Evolutionary conservation across 1,140 invertebrate genomes (phyloP).

Genomic region (Protaetia brevitarsis): DNA sequence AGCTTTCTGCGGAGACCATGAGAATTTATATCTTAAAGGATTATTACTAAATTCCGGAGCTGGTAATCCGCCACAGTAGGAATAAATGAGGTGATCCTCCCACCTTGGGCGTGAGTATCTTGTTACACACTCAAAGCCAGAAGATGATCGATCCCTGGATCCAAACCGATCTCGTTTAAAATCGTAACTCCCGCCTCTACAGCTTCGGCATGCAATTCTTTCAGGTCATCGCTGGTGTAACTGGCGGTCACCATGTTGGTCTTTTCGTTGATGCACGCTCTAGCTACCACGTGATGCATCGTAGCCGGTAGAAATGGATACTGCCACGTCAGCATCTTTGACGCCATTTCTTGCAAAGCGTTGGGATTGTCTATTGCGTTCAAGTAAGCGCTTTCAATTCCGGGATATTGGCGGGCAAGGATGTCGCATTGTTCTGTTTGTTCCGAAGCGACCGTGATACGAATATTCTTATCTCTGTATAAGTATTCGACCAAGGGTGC

Average conservation of each 20-base stretch:
- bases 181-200: constrained; percentile 83
- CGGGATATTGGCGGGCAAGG: constrained; percentile 70
- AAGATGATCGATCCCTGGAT: constrained; percentile 96
- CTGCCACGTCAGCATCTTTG: constrained; percentile 69
- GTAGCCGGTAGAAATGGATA: constrained; percentile 93
- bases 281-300: constrained; percentile 81
- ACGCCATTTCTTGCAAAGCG: constrained; percentile 70
- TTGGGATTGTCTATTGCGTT: constrained; percentile 74
- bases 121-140: constrained; percentile 98
- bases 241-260: constrained; percentile 96
- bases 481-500: constrained; percentile 93
- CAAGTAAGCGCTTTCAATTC: constrained; percentile 78
- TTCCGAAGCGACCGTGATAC: constrained; percentile 83
- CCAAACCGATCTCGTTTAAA: constrained; percentile 92
- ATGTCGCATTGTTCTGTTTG: constrained; percentile 84
- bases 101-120: constrained; percentile 45
- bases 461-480: constrained; percentile 73
- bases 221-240: constrained; percentile 80
- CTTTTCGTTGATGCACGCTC: constrained; percentile 79
- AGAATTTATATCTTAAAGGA: constrained; percentile 95
- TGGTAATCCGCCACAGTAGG: constrained; percentile 94
- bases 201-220: constrained; percentile 74
- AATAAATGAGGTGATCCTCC: constrained; percentile 92
- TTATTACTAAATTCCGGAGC: constrained; percentile 94
- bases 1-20: constrained; percentile 91